Base-by-base conservation (phyloP, 2,888 invertebrate species). In the Aspidapion aeneum region DNA sequence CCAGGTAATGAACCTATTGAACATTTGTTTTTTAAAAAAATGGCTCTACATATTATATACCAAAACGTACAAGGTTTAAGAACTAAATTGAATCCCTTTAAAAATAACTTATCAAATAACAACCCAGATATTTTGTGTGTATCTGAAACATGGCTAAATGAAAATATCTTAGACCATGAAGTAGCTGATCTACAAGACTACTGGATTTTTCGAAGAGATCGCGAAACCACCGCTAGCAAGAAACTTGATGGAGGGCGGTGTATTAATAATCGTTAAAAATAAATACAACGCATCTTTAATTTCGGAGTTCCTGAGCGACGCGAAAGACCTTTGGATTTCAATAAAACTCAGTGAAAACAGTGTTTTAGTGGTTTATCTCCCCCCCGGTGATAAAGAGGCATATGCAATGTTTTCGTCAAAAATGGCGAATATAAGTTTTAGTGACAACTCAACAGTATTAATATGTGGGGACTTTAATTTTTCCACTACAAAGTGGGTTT, bases 81-180 rank as follows among this genome's bases (percentile, higher is more conserved):
- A 18, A 62, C 55, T 52, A 52, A 54, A 52, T 2, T 55, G 55
- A 64, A 35, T 35, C 3, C 35, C 3, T 18, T 61, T 64, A 22
- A 61, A 63, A 58, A 20, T n/a, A 63, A 61, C 51, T 16, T 61
- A 19, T 61, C 58, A 21, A 52, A 57, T n/a, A 55, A 55, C 21
- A 55, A 35, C 18, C 54, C 57, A 18, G 61, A 63, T 54, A 60
- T 63, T n/a, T 9, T 55, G 22, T 63, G 59, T 17, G 21, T 60
- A 49, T 18, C 60, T n/a, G 60, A 63, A 60, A 55, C 60, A 20
- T 60, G 60, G 63, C 49, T 63, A 17, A 61, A 63, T 17, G 18
- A 57, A 12, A 52, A 21, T 18, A 63, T 63, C 21, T 49, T 49
- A 12, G 63, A 62, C 48, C 55, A 62, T 57, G 55, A 59, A 50